phyloP scores from a whole-genome alignment of 2,888 invertebrate genomes.

The Trisateles emortualis region DNA sequence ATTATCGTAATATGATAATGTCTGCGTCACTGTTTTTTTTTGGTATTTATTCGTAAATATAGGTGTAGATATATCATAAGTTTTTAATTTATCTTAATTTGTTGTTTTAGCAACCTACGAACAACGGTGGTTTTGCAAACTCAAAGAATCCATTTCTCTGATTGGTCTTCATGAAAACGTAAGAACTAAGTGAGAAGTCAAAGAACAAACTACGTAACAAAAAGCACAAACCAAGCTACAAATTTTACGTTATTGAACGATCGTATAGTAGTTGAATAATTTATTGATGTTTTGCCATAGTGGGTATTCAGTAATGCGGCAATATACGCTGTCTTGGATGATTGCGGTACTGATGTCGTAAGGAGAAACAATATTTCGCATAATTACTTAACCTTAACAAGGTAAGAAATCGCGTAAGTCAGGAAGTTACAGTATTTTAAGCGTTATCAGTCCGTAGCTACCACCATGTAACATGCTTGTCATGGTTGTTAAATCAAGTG shows the following conservation, averaged over 20 bases:
- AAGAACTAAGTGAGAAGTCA: conserved; percentile 63
- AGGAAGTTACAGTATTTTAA: conserved; percentile 41
- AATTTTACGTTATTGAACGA: conserved; percentile 66
- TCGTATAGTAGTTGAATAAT: conserved; percentile 62
- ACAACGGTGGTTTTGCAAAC: conserved; percentile 74
- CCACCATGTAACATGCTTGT: conserved; percentile 43
- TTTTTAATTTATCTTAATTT: conserved; percentile 3
- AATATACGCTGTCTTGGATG: conserved; percentile 19
- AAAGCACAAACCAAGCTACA: conserved; percentile 83
- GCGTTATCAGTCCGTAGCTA: conserved; percentile 35
- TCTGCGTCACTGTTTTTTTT: neutral
- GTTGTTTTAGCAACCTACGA: conserved; percentile 69
- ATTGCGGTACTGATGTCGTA: conserved; percentile 11
- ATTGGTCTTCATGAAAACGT: conserved; percentile 51
- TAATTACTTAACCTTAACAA: conserved; percentile 29
- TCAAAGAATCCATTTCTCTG: conserved; percentile 83
- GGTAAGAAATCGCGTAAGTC: conserved; percentile 23
- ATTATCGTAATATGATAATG: neutral
- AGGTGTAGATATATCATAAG: neutral
- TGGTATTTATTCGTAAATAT: neutral
- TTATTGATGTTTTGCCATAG: conserved; percentile 70
- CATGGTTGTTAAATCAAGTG: conserved; percentile 70
- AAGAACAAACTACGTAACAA: conserved; percentile 73
- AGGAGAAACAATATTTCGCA: conserved; percentile 21
- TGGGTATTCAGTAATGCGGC: conserved; percentile 48